Evolutionary conservation across 1,140 invertebrate genomes (phyloP).

Genomic region (Drosophila pseudoananassae): DNA sequence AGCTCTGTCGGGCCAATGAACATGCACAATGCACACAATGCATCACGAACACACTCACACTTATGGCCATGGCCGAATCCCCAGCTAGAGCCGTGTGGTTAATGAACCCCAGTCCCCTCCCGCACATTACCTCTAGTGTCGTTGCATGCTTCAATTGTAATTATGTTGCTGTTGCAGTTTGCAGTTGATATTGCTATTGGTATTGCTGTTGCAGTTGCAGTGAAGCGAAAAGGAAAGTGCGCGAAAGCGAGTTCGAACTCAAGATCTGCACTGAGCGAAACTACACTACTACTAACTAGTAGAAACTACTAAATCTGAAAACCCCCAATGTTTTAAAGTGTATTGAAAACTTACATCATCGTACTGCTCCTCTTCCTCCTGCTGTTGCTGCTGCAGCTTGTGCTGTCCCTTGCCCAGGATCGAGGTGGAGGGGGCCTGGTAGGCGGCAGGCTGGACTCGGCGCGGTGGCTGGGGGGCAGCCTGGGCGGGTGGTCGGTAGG

Average conservation of each 20-base stretch:
- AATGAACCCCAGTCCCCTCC: slow-evolving; percentile 63
- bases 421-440: slow-evolving; percentile 47
- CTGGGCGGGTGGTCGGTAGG: slow-evolving; percentile 67
- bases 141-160: slow-evolving; percentile 73
- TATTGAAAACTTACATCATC: slow-evolving; percentile 77
- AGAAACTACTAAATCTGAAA: no score
- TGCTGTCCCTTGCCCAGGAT: slow-evolving; percentile 67
- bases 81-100: slow-evolving; percentile 47
- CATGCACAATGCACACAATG: slow-evolving; percentile 33
- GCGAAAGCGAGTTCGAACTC: slow-evolving; percentile 52
- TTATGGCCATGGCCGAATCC: slow-evolving; percentile 54
- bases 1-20: slow-evolving; percentile 35
- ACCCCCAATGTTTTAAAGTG: neutral
- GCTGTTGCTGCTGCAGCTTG: slow-evolving; percentile 54
- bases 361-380: slow-evolving; percentile 79
- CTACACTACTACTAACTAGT: no score
- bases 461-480: slow-evolving; percentile 60
- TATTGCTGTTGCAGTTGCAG: slow-evolving; percentile 41
- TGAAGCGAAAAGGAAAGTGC: slow-evolving; percentile 74
- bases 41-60: slow-evolving; percentile 29
- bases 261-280: slow-evolving; percentile 22
- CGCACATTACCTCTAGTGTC: slow-evolving; percentile 1
- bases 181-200: slow-evolving; percentile 8
- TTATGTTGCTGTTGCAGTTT: slow-evolving; percentile 56
- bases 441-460: slow-evolving; percentile 51